phyloP scores from a whole-genome alignment of 2,113 vertebrate species.

The Chelonoidis abingdonii region DNA sequence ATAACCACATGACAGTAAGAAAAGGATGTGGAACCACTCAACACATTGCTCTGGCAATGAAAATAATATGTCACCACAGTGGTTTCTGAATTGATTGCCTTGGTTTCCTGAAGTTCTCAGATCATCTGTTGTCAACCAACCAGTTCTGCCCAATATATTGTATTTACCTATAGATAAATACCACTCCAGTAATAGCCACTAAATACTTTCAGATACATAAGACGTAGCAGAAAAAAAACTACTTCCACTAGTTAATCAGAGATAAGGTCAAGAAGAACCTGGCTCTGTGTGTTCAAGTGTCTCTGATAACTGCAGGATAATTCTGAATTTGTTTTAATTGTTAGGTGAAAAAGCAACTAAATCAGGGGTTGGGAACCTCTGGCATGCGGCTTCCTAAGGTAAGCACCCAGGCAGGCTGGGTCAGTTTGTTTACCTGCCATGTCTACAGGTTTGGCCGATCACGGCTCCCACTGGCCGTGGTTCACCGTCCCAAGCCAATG shows the following conservation, averaged over 20 bases:
- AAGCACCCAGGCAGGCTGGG: no score
- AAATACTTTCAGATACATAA: background rate
- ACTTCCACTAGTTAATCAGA: background rate
- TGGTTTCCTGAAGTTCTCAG: constrained; percentile 45
- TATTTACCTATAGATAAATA: background rate
- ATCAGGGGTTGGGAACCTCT: background rate
- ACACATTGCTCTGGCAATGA: background rate
- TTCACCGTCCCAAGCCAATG: no score
- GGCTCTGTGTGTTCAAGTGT: fast-evolving
- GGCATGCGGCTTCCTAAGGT: no score
- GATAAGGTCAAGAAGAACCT: background rate
- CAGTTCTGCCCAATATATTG: background rate
- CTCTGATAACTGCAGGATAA: background rate
- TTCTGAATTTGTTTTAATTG: background rate
- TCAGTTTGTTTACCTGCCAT: no score
- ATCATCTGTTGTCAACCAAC: constrained; percentile 21
- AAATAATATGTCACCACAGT: constrained; percentile 10
- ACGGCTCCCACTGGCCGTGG: no score
- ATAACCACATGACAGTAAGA: background rate
- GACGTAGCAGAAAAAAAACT: background rate
- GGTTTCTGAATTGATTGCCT: background rate
- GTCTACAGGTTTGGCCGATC: no score
- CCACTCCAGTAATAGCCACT: background rate
- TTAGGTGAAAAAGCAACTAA: background rate
- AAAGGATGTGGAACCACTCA: constrained; percentile 41